Evolutionary conservation across 2,888 invertebrate genomes (phyloP), one percentile per base, ranked within the genome.

Genomic region (Chrysodeixis includens): DNA sequence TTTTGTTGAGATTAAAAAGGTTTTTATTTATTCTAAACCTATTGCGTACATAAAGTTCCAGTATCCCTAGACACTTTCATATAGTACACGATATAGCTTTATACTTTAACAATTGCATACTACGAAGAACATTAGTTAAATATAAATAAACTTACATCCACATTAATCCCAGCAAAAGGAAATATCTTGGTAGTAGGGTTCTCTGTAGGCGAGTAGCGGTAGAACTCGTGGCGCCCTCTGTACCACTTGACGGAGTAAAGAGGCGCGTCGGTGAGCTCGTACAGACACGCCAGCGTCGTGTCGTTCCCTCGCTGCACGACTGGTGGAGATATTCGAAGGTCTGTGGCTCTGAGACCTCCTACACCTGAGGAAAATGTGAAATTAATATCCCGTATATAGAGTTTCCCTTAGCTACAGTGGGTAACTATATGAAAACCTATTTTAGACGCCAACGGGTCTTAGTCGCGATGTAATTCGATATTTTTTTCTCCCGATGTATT

Each of bases 201-300:
- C 84, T 97, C 97, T 12, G 96, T 96, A 0, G 97, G 97, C 18
- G 96, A 96, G 83, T 93, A 94, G 75, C 97, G 95, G 88, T 96
- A 97, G 92, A 97, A 97, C 91, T 97, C 97, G 86, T 96, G 95
- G 79, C 95, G 95, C 54, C 96, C 97, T 77, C 96, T 95, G 89
- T 97, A 97, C 96, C 96, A 97, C 88, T 97, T 97, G 69, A 97
- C 96, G 54, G 96, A 96, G 89, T 97, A 97, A 12, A 97, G 92
- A 0, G 96, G 96, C 12, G 96, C 96, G n/a, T 96, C 96, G 6
- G 96, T 96, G 76, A 97, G 90, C 85, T 96, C 96, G 87, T 96
- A 97, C 40, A 96, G 90, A 81, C 97, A 97, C 35, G 95, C 95
- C 30, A 96, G 87, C 0, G 92, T 94, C 18, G 96, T 96, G 73